Percentiles rank a stretch among this genome's conserved stretches.
phyloP scores from a whole-genome alignment of 2,797 vertebrate genomes.

The Galago senegalensis region DNA sequence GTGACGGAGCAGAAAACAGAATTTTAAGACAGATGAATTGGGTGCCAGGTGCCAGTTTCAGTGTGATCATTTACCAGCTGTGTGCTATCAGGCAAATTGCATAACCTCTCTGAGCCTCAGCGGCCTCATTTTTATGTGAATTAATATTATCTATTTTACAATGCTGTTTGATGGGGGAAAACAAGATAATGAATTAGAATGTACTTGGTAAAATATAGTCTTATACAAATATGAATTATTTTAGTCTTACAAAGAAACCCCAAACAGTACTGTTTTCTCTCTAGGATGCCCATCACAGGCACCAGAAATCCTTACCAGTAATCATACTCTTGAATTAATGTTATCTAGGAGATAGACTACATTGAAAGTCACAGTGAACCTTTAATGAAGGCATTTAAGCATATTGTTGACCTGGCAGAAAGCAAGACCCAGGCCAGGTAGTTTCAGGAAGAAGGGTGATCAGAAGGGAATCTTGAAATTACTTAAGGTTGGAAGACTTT shows the following conservation, averaged over 20 bases:
- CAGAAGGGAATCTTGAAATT: background rate
- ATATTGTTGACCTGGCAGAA: background rate
- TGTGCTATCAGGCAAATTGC: background rate
- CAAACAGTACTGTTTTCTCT: slow-evolving; percentile 27
- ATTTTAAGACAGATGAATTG: slow-evolving; percentile 45
- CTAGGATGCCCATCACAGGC: background rate
- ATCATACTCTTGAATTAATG: background rate
- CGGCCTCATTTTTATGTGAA: slow-evolving; percentile 46
- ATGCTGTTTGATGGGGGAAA: background rate
- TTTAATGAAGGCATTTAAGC: background rate
- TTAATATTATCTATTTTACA: background rate
- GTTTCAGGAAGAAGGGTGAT: background rate
- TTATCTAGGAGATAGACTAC: background rate
- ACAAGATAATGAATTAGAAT: background rate
- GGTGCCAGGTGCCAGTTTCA: slow-evolving; percentile 7
- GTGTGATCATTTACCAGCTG: background rate
- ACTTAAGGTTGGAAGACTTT: slow-evolving; percentile 50
- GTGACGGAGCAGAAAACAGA: slow-evolving; percentile 37
- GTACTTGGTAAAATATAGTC: background rate
- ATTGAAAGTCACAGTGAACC: background rate
- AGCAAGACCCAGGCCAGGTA: background rate
- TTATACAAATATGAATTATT: slow-evolving; percentile 16
- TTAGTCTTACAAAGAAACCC: background rate
- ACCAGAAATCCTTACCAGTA: background rate
- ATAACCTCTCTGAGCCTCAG: background rate